Base-by-base conservation (phyloP, 2,113 vertebrate species). In the Oreochromis spilurus region DNA sequence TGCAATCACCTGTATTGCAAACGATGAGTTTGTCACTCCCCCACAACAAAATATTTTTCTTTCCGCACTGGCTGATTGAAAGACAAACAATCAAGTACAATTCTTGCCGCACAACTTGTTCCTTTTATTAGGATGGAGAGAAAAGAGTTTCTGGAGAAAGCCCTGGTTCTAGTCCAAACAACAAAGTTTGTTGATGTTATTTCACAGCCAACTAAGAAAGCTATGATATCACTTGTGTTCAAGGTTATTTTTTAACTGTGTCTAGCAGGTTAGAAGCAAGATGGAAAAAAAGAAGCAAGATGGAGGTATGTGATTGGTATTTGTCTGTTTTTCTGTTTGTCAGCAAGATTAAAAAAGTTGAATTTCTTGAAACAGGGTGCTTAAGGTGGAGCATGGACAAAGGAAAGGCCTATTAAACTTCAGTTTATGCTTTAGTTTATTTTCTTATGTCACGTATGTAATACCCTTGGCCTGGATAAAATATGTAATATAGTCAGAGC, bases 81-180 rank as follows among this genome's bases (percentile, higher is more conserved):
- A 77, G 45, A 77, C 16, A 50, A 50, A 50, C 4, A 77, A 77
- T 52, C 72, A 52, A 77, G 26, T 52, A 77, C 45, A 77, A 52
- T 77, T 77, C 26, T 50, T n/a, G 6, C 26, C 4, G 17, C 45
- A 77, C 45, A 77, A 34, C 26, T 12, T n/a, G 11, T n/a, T 48
- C 45, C 4, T 52, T 77, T 77, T 13, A 31, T 50, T 77, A 19
- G 16, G 45, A 31, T 2, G 26, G 24, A 31, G 0, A 13, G 16
- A 77, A 50, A 50, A 31, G 2, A 19, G 43, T 77, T 77, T 31
- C 70, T 50, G 10, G 70, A 77, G 72, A 31, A 77, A 52, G 17
- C 16, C 45, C 16, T 13, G 70, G 24, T 19, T 77, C 43, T 0
- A 50, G 16, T 31, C 43, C 72, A 77, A 52, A 52, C 45, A 77